These are phyloP conservation scores for Grapholita molesta DNA, from an alignment of 1,140 invertebrate genomes.

Conservation along the genomic window DNA sequence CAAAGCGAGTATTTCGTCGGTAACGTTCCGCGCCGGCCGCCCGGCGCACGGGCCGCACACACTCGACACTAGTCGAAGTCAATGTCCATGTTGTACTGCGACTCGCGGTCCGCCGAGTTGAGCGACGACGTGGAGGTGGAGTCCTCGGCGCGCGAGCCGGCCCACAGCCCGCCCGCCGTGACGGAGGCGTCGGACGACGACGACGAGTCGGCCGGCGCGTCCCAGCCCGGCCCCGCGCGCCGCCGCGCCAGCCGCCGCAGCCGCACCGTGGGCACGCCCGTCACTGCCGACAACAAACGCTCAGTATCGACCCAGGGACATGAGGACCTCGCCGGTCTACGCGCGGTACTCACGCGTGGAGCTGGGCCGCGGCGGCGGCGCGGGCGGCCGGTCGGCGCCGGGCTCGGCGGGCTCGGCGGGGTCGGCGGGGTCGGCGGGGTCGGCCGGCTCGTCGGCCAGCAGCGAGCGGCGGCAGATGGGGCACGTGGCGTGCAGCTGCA, in stretches of 20 bases:
- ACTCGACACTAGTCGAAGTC: constrained; percentile 50
- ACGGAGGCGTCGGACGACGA: neutral
- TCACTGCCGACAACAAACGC: neutral
- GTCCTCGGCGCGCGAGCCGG: constrained; percentile 19
- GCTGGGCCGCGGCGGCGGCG: neutral
- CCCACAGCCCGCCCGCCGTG: constrained; percentile 31
- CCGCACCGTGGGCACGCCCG: constrained; percentile 30
- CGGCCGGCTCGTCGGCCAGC: constrained; percentile 58
- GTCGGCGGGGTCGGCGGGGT: neutral
- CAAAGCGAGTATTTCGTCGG: neutral
- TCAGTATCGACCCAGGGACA: no score
- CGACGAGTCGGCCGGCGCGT: neutral
- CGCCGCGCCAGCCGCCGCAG: constrained; percentile 34
- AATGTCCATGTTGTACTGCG: constrained; percentile 62
- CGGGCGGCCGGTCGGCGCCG: neutral
- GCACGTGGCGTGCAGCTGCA: constrained; percentile 97
- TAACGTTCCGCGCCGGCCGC: neutral
- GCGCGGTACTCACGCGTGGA: neutral
- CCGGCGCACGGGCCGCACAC: constrained; percentile 24
- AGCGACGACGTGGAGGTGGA: constrained; percentile 32
- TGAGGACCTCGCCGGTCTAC: no score
- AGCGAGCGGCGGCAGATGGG: constrained; percentile 94
- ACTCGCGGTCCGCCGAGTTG: constrained; percentile 26
- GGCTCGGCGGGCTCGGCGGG: neutral
- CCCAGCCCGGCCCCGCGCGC: neutral